A percentile compares a stretch with the other conserved stretches of the same genome.
phyloP scores from a whole-genome alignment of 92 coral and sea anemone genomes.

The Blastomussa wellsi region DNA sequence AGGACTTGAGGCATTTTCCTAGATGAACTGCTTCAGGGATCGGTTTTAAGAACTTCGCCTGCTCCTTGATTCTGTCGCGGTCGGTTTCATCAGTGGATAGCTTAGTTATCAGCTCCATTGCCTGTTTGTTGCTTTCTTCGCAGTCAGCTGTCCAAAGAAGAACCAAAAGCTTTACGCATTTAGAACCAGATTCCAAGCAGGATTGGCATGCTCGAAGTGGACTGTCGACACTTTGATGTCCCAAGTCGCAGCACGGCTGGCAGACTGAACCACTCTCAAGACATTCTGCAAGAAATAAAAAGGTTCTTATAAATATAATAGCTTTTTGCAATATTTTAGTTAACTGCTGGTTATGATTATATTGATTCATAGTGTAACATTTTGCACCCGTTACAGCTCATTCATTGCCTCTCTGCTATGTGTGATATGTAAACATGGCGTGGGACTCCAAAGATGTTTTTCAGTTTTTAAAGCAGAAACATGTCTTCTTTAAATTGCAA shows the following conservation, averaged over 20 bases:
- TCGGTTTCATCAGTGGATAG: neutral
- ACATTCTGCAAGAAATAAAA: neutral
- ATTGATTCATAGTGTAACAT: no score
- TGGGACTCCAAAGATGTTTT: no score
- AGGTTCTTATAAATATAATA: no score
- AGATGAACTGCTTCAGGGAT: constrained; percentile 58
- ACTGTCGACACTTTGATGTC: constrained; percentile 15
- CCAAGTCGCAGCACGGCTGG: constrained; percentile 30
- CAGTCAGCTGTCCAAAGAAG: constrained; percentile 50
- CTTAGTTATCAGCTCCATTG: constrained; percentile 35
- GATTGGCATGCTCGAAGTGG: constrained; percentile 33
- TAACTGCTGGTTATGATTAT: no score
- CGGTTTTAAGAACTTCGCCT: constrained; percentile 20
- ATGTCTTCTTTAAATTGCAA: no score
- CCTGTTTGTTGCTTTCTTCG: constrained; percentile 67
- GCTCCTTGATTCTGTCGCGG: constrained; percentile 11
- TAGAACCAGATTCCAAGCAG: constrained; percentile 25
- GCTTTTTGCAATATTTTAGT: no score
- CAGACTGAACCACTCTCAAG: constrained; percentile 34
- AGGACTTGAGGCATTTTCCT: constrained; percentile 48
- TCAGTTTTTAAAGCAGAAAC: no score
- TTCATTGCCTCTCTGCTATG: no score
- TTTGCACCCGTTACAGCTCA: no score
- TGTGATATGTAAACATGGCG: no score
- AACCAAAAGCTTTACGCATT: constrained; percentile 41